These are phyloP conservation scores for Centropristis striata DNA, from an alignment of 2,113 vertebrate species.

Conservation along the genomic window DNA sequence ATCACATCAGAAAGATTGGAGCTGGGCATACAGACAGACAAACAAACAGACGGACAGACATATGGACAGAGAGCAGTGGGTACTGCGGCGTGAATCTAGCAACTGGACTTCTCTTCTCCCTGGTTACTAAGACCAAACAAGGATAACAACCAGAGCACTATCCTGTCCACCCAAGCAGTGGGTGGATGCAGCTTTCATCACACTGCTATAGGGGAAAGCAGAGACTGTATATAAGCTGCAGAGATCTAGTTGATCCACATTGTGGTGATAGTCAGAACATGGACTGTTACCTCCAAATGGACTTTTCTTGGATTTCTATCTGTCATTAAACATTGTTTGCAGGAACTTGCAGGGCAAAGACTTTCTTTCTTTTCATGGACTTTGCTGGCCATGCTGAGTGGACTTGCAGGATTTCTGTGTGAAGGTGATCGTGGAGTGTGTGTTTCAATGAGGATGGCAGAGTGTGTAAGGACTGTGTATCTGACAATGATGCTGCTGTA, in stretches of 20 bases:
- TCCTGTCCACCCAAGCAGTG: constrained; percentile 75
- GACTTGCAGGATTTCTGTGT: constrained; percentile 45
- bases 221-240: constrained; percentile 62
- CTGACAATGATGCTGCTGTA: constrained; percentile 68
- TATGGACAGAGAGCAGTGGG: constrained; percentile 74
- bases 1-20: constrained; percentile 47
- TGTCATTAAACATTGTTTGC: constrained; percentile 14
- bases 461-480: constrained; percentile 51
- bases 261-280: constrained; percentile 51
- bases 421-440: constrained; percentile 36
- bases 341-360: constrained; percentile 20
- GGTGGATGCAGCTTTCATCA: constrained; percentile 80
- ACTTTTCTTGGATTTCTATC: constrained; percentile 35
- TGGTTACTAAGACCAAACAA: constrained; percentile 77
- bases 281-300: constrained; percentile 36
- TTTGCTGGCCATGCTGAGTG: constrained; percentile 27
- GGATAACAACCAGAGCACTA: constrained; percentile 74
- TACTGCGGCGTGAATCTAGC: constrained; percentile 76
- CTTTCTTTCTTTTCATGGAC: constrained; percentile 46
- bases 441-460: constrained; percentile 63
- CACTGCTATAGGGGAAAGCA: constrained; percentile 70
- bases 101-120: constrained; percentile 79
- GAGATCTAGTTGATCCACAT: constrained; percentile 37
- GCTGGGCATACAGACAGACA: constrained; percentile 45
- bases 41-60: constrained; percentile 70